Base-by-base conservation (phyloP, 37 sponge, comb jelly and placozoan species). In the Aplysina aerophoba region DNA sequence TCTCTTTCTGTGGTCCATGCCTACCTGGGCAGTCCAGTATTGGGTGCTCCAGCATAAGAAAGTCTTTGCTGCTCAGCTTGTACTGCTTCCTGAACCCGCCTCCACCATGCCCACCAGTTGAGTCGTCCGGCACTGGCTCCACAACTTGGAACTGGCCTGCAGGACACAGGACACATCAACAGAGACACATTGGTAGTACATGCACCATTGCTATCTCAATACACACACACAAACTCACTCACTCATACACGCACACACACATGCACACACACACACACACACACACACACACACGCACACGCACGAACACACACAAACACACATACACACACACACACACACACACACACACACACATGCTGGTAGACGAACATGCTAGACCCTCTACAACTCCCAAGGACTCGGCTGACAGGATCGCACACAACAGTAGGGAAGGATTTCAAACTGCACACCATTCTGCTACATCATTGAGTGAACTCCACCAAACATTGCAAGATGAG, bases 121-220 rank as follows among this genome's bases (percentile, higher is more conserved):
- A 17, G 34, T 69, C 71, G 13, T 69, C 71, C 30, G 1, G 17
- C 11, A 62, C n/a, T 3, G 34, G 17, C 33, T 69, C 71, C 0
- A 35, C 33, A 31, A 69, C 71, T 25, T 69, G 71, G 34, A 69
- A 69, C 71, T 69, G 71, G 34, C 71, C 71, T 69, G 34, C 31
- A 69, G 17, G 6, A 25, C 27, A 25, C 27, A 62, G 12, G 12
- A 62, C 50, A 44, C 50, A 44, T 8, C 3, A 3, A 44, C 50
- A 44, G 6, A 44, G 6, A 44, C 50, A 44, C 50, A n/a, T n/a
- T n/a, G n/a, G n/a, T n/a, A n/a, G 22, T 4, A 73, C 75, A 73
- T 11, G 35, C 75, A 73, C 75, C n/a, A n/a, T n/a, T n/a, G n/a
- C n/a, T n/a, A n/a, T n/a, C n/a, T n/a, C n/a, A n/a, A n/a, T n/a